Percentiles rank a stretch among this genome's conserved stretches.
These are phyloP conservation scores for Prochilodus magdalenae DNA, from an alignment of 2,113 vertebrate species.

Conservation along the genomic window DNA sequence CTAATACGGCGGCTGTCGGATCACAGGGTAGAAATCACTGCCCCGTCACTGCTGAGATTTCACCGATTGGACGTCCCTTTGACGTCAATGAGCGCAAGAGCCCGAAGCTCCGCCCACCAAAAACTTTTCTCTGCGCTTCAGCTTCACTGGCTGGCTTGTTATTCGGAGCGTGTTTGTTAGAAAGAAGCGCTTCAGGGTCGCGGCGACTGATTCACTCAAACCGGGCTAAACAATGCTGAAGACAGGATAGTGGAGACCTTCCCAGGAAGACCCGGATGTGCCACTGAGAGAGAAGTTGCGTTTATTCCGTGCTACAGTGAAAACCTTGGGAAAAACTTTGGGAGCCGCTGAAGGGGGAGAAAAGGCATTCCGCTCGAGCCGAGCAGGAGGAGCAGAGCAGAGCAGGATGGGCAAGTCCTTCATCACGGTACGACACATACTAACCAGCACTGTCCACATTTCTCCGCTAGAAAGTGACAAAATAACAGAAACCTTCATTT, in stretches of 20 bases:
- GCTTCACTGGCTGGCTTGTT: not conserved
- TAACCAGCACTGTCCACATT: no score
- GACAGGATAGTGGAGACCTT: not conserved
- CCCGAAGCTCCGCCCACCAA: not conserved
- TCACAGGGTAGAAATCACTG: constrained; percentile 7
- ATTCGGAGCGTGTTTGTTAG: not conserved
- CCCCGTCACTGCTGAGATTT: not conserved
- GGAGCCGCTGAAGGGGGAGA: not conserved
- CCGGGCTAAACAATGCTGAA: not conserved
- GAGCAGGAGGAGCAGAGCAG: not conserved
- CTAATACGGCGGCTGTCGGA: not conserved
- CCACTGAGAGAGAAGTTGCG: not conserved
- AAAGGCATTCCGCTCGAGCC: constrained; percentile 5
- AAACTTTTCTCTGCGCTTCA: not conserved
- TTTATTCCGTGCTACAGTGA: not conserved
- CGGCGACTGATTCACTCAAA: not conserved
- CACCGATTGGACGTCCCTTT: not conserved
- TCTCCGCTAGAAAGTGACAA: no score
- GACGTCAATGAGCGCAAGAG: constrained; percentile 7
- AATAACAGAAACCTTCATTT: no score
- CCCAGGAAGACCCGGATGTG: not conserved
- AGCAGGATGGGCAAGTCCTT: constrained; percentile 25
- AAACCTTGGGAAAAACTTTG: not conserved
- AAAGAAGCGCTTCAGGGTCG: not conserved
- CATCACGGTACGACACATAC: constrained; percentile 14